phyloP scores from a whole-genome alignment of 2,888 invertebrate genomes.

The Syrphus vitripennis region DNA sequence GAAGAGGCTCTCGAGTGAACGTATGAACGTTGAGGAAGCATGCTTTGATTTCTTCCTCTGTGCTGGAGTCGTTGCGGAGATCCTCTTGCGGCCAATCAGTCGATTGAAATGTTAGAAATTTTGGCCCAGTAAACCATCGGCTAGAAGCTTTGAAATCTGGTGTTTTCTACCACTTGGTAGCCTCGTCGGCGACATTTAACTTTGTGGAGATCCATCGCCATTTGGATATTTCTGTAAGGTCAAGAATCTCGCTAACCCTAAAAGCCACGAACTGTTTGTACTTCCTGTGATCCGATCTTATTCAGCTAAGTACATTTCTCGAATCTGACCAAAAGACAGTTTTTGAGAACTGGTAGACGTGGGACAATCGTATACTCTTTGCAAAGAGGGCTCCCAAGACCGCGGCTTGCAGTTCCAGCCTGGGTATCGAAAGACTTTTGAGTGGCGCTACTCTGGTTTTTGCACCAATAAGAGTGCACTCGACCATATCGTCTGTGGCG shows the following conservation, averaged over 20 bases:
- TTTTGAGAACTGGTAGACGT: no score
- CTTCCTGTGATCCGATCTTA: background rate
- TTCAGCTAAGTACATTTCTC: background rate
- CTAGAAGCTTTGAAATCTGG: no score
- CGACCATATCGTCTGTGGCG: background rate
- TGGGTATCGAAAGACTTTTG: conserved; percentile 1
- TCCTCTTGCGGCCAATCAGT: no score
- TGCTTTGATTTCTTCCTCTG: no score
- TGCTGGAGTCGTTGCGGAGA: no score
- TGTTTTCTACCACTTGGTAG: conserved; percentile 9
- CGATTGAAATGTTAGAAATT: no score
- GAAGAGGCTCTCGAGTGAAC: no score
- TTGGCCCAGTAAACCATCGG: no score
- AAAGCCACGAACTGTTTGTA: conserved; percentile 21
- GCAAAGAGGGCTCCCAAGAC: conserved; percentile 9
- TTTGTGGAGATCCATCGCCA: conserved; percentile 9
- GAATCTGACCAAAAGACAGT: background rate
- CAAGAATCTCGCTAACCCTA: conserved; percentile 8
- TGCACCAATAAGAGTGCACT: conserved; percentile 6
- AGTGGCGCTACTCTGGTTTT: conserved; percentile 17
- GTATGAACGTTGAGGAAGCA: no score
- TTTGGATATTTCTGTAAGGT: background rate
- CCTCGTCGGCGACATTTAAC: conserved; percentile 37
- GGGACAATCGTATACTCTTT: no score
- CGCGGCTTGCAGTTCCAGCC: conserved; percentile 21